Conservation (phyloP, 2,113 vertebrate genomes). For the Aegithalos caudatus region DNA sequence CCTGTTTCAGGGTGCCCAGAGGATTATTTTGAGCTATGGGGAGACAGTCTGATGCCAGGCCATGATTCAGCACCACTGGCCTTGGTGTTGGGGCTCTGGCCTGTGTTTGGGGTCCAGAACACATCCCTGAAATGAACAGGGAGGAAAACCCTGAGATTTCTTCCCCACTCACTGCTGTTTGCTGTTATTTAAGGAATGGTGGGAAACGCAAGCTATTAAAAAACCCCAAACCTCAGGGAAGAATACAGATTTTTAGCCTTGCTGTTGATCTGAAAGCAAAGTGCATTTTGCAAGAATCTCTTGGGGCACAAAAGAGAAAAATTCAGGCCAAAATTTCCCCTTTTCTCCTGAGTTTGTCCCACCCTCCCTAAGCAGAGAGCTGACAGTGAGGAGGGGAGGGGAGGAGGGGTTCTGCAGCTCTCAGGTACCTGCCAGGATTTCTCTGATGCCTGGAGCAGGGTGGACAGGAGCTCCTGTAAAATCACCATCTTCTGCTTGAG, state of each 20-base stretch:
- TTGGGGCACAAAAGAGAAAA: background rate
- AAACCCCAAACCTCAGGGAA: background rate
- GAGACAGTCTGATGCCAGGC: background rate
- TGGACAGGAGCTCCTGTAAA: constrained; percentile 75
- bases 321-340: background rate
- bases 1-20: background rate
- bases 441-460: constrained; percentile 69
- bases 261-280: background rate
- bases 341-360: background rate
- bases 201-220: background rate
- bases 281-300: background rate
- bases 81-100: background rate
- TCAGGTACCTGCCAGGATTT: constrained; percentile 77
- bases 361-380: background rate
- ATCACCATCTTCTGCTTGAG: constrained; percentile 79
- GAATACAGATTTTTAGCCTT: background rate
- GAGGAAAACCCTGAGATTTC: background rate
- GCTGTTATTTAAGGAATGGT: background rate
- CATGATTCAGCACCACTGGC: background rate
- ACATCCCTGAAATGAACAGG: accelerated
- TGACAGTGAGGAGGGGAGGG: background rate
- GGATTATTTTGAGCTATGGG: background rate
- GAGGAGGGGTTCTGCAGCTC: background rate
- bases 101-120: background rate
- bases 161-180: background rate